These are phyloP conservation scores for Microctonus hyperodae DNA, from an alignment of 2,888 invertebrate genomes.

Conservation along the genomic window DNA sequence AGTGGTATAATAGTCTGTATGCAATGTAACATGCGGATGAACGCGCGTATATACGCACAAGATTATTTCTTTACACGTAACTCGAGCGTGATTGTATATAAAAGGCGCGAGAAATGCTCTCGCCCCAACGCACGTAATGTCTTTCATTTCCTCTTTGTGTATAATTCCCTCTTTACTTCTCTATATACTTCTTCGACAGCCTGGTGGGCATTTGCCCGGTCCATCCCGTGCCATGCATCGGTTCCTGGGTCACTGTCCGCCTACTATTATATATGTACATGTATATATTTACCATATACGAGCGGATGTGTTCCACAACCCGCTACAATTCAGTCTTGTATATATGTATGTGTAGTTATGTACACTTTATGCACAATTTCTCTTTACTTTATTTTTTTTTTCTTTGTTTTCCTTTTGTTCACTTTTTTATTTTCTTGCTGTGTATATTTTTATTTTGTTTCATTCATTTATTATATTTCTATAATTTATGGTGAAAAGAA, in stretches of 20 bases:
- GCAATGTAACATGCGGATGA: slow-evolving; percentile 4
- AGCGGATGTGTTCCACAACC: slow-evolving; percentile 16
- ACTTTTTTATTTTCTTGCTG: not conserved
- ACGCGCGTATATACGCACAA: not conserved
- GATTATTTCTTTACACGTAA: slow-evolving; percentile 5
- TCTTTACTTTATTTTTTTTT: slow-evolving; percentile 26
- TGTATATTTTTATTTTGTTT: not conserved
- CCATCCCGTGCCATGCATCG: slow-evolving; percentile 43
- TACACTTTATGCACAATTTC: slow-evolving; percentile 29
- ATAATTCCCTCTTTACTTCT: slow-evolving; percentile 9
- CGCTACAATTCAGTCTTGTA: not conserved
- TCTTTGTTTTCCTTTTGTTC: not conserved
- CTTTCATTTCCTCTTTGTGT: slow-evolving; percentile 21
- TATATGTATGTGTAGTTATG: too few relatives aligned
- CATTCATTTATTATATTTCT: not conserved
- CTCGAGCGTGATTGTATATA: slow-evolving; percentile 32
- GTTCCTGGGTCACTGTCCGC: slow-evolving; percentile 48
- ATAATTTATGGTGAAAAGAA: too few relatives aligned
- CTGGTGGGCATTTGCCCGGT: slow-evolving; percentile 36
- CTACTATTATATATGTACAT: too few relatives aligned
- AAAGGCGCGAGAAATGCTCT: slow-evolving; percentile 33
- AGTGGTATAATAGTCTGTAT: slow-evolving; percentile 4
- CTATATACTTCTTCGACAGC: slow-evolving; percentile 7
- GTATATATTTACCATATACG: slow-evolving; percentile 29
- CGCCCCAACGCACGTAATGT: slow-evolving; percentile 20